Evolutionary conservation across 2,888 invertebrate species (phyloP), one percentile per base, ranked within the genome.

Genomic region (Pristionchus mayeri): DNA sequence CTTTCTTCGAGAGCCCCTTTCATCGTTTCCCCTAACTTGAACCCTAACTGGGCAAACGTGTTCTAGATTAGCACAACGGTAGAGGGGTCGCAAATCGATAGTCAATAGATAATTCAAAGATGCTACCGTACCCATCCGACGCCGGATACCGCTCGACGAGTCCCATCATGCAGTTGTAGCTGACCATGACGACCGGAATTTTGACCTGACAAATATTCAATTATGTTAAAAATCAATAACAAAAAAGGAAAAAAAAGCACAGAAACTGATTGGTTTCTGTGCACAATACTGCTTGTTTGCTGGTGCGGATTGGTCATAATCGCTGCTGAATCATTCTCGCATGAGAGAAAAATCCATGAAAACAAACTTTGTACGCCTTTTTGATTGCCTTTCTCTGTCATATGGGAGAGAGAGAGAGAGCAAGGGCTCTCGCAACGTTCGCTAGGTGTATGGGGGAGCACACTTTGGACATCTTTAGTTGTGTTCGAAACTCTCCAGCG

Each of bases 171-270:
- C 92, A 92, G 57, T 84, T 86, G 80, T 91, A 87, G 52, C 88
- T 87, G 50, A 92, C 88, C 92, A 92, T 92, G 13, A 91, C 78
- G 0, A 92, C 87, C 7, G 92, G 92, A 21, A 92, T 88, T 9
- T 84, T 67, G n/a, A 91, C 87, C 50, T 85, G 60, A 18, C n/a
- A n/a, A 85, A 16, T 44, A 75, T 75, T 75, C 6, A n/a, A 40
- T 40, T 63, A 63, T 7, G 27, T n/a, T 63, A 13, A 27, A 63
- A 6, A 27, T 30, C 9, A 11, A 44, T 44, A 44, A 44, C 6
- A 44, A 44, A 44, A 44, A 44, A 57, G n/a, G n/a, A n/a, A n/a
- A 6, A 57, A 7, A 24, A 7, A 21, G 21, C 21, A 7, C 21
- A 57, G 4, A 24, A 24, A 24, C 27, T 18, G 7, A 57, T 24